Conservation (phyloP, 2,797 vertebrate genomes). For the Myotis planiceps region DNA sequence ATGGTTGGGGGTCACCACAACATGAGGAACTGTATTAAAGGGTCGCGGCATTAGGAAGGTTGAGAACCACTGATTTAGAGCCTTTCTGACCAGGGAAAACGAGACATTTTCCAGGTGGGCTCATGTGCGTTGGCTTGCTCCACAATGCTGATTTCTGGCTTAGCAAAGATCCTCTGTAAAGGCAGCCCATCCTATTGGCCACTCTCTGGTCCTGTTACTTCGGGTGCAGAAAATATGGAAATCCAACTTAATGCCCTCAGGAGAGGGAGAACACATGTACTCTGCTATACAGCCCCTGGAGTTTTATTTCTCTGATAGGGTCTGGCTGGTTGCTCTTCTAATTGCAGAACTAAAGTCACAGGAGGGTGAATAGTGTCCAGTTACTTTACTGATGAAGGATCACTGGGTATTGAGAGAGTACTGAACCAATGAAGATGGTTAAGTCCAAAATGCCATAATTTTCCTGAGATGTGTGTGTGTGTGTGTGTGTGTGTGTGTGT, state of each 20-base stretch:
- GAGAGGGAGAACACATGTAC: not conserved
- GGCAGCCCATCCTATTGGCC: not conserved
- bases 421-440: not conserved
- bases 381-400: not conserved
- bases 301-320: not conserved
- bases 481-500: not conserved
- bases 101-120: not conserved
- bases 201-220: not conserved
- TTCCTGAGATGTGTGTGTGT: not conserved
- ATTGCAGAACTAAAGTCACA: not conserved
- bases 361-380: not conserved
- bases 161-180: not conserved
- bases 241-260: not conserved
- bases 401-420: not conserved
- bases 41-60: too few relatives aligned
- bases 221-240: not conserved
- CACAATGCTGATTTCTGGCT: not conserved
- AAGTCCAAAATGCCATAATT: not conserved
- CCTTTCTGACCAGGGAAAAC: not conserved
- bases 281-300: not conserved
- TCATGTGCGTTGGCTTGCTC: not conserved
- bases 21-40: too few relatives aligned
- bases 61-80: not conserved
- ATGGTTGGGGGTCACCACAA: too few relatives aligned
- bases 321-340: not conserved